Percentiles rank a stretch among this genome's conserved stretches.
Conservation (phyloP, 1,140 invertebrate species). For the Pemphigus obesinymphae region DNA sequence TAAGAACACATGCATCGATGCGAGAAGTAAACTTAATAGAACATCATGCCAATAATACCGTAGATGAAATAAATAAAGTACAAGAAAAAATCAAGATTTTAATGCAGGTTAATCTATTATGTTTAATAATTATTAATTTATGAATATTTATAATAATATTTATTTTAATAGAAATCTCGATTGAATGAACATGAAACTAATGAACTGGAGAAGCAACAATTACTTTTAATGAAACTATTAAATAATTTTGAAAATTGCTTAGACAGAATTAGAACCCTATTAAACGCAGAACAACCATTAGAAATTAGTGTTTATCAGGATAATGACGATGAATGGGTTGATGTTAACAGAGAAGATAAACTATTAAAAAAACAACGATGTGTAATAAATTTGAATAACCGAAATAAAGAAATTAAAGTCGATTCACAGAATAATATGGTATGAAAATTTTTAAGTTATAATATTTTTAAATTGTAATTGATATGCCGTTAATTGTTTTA, state of each 20-base stretch:
- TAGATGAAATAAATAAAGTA: background rate
- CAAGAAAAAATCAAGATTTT: conserved; percentile 14
- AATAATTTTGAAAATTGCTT: conserved; percentile 14
- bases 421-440: too few relatives aligned
- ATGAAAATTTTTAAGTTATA: too few relatives aligned
- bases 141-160: background rate
- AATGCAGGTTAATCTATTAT: background rate
- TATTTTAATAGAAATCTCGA: background rate
- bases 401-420: background rate
- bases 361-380: too few relatives aligned
- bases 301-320: background rate
- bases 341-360: background rate
- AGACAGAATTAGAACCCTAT: background rate
- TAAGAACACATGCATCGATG: background rate
- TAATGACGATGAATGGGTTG: background rate
- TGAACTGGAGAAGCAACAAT: background rate
- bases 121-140: background rate
- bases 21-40: background rate
- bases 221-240: background rate
- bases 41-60: background rate
- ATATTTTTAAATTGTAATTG: too few relatives aligned
- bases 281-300: background rate
- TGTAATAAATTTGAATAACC: background rate
- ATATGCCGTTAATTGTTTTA: background rate
- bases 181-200: background rate